Base-by-base conservation (phyloP, 2,797 vertebrate species). In the Crypturellus tataupa region DNA sequence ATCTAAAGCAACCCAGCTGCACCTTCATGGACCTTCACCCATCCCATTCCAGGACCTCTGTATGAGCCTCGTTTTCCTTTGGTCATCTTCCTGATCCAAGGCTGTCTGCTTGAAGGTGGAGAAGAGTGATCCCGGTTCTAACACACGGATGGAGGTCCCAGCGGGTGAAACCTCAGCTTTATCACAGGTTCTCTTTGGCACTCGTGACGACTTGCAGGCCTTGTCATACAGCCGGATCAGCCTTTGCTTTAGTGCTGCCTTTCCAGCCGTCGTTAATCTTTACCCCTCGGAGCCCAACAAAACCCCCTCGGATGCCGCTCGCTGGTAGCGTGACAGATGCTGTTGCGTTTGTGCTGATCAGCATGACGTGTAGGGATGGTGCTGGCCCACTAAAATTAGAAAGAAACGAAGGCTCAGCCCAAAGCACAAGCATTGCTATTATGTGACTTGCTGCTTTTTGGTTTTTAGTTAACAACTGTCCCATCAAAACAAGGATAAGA, bases 301-400 rank as follows among this genome's bases (percentile, higher is more conserved):
- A 93, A 81, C 63, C 63, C 88, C 60, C 56, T 95, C 85, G 25
- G 68, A 88, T 80, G 53, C 86, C 46, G 24, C 75, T 91, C 70
- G 70, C 58, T 95, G 80, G 80, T 80, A 33, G 71, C 29, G 24
- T 88, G 83, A 79, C 80, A 91, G 75, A 90, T 95, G 89, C 64
- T 90, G 73, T 87, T 92, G 37, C 77, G 77, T 64, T 67, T 91
- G 87, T 84, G 56, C 73, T 76, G 67, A 91, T 83, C 2, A 1
- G 67, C 47, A 64, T 10, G 3, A 76, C 68, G 49, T 3, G 3
- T 46, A 77, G 67, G 70, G 70, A 71, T 90, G 84, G 44, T 93
- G 91, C 78, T 68, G 58, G 47, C 47, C 94, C 56, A 77, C 87
- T 88, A 90, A 97, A 95, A 92, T 93, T 95, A 93, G 89, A 85